Base-by-base conservation (phyloP, 1,140 invertebrate species). In the Drosophila willistoni region DNA sequence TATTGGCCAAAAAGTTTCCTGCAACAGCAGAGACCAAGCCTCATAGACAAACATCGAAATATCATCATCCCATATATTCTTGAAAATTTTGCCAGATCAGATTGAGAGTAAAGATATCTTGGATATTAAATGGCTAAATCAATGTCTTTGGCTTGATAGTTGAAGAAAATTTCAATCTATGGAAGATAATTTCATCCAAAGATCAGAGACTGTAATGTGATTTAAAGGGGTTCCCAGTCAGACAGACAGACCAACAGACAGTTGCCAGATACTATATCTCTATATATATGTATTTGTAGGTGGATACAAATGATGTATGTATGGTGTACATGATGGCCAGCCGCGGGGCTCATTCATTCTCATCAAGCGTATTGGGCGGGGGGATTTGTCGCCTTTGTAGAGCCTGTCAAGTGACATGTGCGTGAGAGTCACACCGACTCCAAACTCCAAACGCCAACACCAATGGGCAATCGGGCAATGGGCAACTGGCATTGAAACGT, bases 361-460 rank as follows among this genome's bases (percentile, higher is more conserved):
- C 84, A 86, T 86, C 82, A 86, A 59, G 82, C 79, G 82, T 86
- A 79, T 73, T 78, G 82, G 79, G 82, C 75, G 82, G 79, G 82
- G 79, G 82, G 82, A 86, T 86, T 86, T 85, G 79, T 78, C 82
- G 82, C 82, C 72, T 75, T 75, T 75, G 75, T 66, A 74, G 68
- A 73, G 72, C 60, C 73, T 75, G 76, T 72, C 76, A 79, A 79
- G 68, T 75, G 76, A 63, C 57, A 68, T 64, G 71, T 78, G 76
- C 76, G 76, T 78, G 72, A 68, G 76, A 68, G 76, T 78, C 68
- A 68, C 39, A 10, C 64, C 34, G 19, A 42, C 41, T 56, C 17
- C 19, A 57, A 39, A 66, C 17, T 25, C 33, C 44, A 22, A 51
- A 36, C 34, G 13, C 17, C 17, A 51, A 10, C 44, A 51, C 44